Evolutionary conservation across 2,888 invertebrate genomes (phyloP), one percentile per base, ranked within the genome.

Genomic region (Mechanitis messenoides): DNA sequence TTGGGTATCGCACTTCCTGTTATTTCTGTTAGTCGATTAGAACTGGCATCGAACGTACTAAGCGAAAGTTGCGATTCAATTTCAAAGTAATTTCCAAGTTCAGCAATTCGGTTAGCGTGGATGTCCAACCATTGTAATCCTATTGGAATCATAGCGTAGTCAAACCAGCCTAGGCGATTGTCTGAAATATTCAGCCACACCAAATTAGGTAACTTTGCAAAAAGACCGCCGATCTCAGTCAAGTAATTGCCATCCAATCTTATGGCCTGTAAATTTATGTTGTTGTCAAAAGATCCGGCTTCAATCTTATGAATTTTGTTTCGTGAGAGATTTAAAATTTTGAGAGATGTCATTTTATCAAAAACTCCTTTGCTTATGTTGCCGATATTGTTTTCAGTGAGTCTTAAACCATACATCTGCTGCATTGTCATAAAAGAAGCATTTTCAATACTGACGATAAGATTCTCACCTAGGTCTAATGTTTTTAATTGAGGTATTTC

Each of bases 121-220:
- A 96, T 93, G 86, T 96, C 96, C 72, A 96, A 87, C 94, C 95
- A 95, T 86, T 95, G 94, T 72, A 96, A 90, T 78, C 94, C 93
- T 70, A 94, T 94, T 66, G 96, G 96, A 81, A 96, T 94, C 85
- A 95, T 92, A 61, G 95, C 94, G 82, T 96, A 96, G 86, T 96
- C 95, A 83, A 96, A 95, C 92, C 93, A 93, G 85, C 93, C 93
- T 70, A 96, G 91, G 78, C 93, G 93, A 87, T 96, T 96, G 85
- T 95, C 95, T 74, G 95, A 96, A 78, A 96, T 95, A 80, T 96
- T 96, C 63, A 96, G 90, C 95, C 95, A 95, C 69, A 95, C 93
- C 70, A 96, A 91, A 85, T 94, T 95, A 58, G 95, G 95, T 71
- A 96, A 89, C 84, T 95, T 95, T 45, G 93, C 93, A 80, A 96